Evolutionary conservation across 2,113 vertebrate genomes (phyloP), one percentile per base, ranked within the genome.

Genomic region (Saiga tatarica): DNA sequence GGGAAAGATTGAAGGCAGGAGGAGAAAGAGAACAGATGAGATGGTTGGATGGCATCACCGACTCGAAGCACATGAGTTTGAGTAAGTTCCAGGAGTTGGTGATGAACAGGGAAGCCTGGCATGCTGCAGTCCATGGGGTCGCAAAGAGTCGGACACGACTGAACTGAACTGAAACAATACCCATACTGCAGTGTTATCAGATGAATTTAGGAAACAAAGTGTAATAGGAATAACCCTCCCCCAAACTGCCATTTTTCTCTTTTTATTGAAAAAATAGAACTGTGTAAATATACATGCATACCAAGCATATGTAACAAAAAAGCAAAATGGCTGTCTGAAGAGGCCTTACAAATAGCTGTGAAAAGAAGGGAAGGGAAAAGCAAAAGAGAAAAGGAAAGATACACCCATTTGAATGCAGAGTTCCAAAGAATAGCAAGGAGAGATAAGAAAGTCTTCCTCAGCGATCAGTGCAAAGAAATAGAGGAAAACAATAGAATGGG

Each of bases 131-230:
- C 67, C 19, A 39, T 71, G 19, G 10, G 19, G 19, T 71, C 67
- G 6, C 67, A 39, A 71, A 39, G 19, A 71, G 19, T 71, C 2
- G 0, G n/a, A 71, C n/a, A 71, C 0, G 9, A 71, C n/a, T 36
- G 64, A 71, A 39, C 67, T 12, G n/a, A 39, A 71, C 67, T 1
- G 55, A 94, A 93, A 92, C 28, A 76, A n/a, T 83, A 23, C 11
- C 47, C 62, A 52, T 76, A 16, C 1, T 83, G 2, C 45, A 30
- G 12, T n/a, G 7, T 60, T 87, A 78, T 64, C 39, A 67, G 81
- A 33, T 95, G 25, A 76, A 91, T 96, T 93, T 45, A 93, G 21
- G 28, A 52, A 95, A 64, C 26, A 91, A 94, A 60, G 3, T 96
- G 78, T 82, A 21, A 90, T 16, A 89, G 57, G 9, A 67, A 90